A percentile compares a stretch with the other conserved stretches of the same genome.
Conservation (phyloP, 2,113 vertebrate species). For the Toxotes jaculatrix region DNA sequence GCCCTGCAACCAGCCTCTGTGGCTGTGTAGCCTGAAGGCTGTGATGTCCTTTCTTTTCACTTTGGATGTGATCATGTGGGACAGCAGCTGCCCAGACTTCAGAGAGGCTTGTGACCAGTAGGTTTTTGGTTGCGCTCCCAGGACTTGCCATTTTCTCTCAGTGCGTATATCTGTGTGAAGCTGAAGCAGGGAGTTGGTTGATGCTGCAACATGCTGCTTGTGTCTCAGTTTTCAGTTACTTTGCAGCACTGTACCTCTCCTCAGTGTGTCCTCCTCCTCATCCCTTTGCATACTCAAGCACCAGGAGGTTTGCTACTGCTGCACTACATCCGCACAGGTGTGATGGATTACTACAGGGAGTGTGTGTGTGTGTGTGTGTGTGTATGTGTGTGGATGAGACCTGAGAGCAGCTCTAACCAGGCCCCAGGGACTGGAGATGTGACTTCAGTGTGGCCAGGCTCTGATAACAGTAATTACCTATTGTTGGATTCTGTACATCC, state of each 20-base stretch:
- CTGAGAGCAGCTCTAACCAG: conserved; percentile 32
- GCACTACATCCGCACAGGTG: conserved; percentile 29
- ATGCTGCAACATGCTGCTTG: conserved; percentile 5
- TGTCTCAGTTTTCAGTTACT: conserved; percentile 21
- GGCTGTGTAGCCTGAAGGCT: conserved; percentile 25
- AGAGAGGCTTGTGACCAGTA: conserved; percentile 16
- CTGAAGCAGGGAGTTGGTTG: background rate
- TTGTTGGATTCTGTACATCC: conserved; percentile 21
- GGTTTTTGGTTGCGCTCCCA: conserved; percentile 26
- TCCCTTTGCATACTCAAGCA: background rate
- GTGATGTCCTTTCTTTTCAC: conserved; percentile 31
- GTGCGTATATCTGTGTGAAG: background rate
- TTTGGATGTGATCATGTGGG: conserved; percentile 39
- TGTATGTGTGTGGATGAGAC: background rate
- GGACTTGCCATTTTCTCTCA: background rate
- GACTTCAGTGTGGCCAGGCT: conserved; percentile 13
- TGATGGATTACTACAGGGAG: conserved; percentile 34
- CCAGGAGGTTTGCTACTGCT: conserved; percentile 13
- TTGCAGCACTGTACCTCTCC: conserved; percentile 13
- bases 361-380: conserved; percentile 27
- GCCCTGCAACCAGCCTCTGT: conserved; percentile 22
- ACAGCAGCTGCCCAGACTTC: conserved; percentile 28
- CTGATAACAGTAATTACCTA: conserved; percentile 58
- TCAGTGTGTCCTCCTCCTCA: conserved; percentile 10
- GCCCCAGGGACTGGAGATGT: conserved; percentile 43